Base-by-base conservation (phyloP, 2,113 vertebrate genomes). In the Prunella himalayana region DNA sequence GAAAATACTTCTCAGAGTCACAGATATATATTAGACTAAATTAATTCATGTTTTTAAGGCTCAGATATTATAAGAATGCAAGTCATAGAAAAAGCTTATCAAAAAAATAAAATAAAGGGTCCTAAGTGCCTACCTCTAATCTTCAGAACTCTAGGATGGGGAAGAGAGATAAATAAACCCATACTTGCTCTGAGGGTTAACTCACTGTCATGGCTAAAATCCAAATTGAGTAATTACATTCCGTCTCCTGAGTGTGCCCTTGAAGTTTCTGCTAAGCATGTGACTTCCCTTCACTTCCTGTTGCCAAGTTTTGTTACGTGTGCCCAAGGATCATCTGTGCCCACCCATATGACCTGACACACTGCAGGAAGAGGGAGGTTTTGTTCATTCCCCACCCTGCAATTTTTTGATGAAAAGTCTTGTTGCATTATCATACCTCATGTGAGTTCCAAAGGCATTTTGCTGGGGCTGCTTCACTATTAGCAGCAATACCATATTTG, bases 221-320 rank as follows among this genome's bases (percentile, higher is more conserved):
- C 96, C 96, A 96, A 93, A 88, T 6, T 94, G 86, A 93, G 91
- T 97, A 97, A 96, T 96, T 96, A 93, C 93, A 94, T 94, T 95
- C 88, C 3, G 24, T 78, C 93, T 97, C 90, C 92, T 12, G 56
- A 95, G 92, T 3, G n/a, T 91, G 92, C 45, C 95, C 94, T 97
- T 97, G 88, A 96, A 84, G 65, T 93, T 96, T 96, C 95, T 96
- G 92, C 82, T 88, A 86, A 56, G 83, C 92, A 92, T 95, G 90
- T 96, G 95, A 96, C 95, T 93, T 95, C 51, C 70, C 82, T 73
- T 57, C 68, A 92, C 93, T 96, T 97, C 95, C 95, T 93, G 80
- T 83, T 93, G 94, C 93, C 94, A 96, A 94, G 82, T 86, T 71
- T 7, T 91, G 37, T 68, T 86, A 66, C 0, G 2, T 42, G 53